Conservation (phyloP, 2,797 vertebrate genomes). For the Oceanodroma leucorhoa region DNA sequence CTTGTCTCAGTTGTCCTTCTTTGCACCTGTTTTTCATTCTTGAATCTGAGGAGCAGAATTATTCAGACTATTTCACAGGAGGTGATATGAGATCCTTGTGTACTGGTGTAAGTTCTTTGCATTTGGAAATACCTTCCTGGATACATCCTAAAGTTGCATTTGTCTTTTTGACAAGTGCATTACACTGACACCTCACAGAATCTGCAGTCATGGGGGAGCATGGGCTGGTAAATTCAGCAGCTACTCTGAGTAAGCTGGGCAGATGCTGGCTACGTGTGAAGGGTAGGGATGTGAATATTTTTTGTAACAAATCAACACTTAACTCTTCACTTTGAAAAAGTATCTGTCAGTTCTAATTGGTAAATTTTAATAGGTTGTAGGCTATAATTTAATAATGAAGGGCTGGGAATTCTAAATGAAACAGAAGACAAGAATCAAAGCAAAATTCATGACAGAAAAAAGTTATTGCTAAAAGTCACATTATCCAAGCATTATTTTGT, state of each 20-base stretch:
- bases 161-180: neutral
- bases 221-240: neutral
- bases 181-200: neutral
- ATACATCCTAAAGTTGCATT: neutral
- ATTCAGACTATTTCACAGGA: neutral
- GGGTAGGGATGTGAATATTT: neutral
- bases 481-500: neutral
- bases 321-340: constrained; percentile 14
- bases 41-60: neutral
- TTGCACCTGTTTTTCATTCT: neutral
- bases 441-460: constrained; percentile 2
- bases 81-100: neutral
- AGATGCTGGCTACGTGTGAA: neutral
- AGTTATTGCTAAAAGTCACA: neutral
- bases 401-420: constrained; percentile 47
- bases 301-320: constrained; percentile 17
- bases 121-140: neutral
- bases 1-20: neutral
- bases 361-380: constrained; percentile 53
- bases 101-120: neutral
- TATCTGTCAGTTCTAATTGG: constrained; percentile 33
- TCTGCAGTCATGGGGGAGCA: neutral
- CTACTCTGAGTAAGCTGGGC: neutral
- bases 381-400: constrained; percentile 50
- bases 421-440: constrained; percentile 53